These are phyloP conservation scores for Jaculus jaculus DNA, from an alignment of 2,113 vertebrate species.

Conservation along the genomic window DNA sequence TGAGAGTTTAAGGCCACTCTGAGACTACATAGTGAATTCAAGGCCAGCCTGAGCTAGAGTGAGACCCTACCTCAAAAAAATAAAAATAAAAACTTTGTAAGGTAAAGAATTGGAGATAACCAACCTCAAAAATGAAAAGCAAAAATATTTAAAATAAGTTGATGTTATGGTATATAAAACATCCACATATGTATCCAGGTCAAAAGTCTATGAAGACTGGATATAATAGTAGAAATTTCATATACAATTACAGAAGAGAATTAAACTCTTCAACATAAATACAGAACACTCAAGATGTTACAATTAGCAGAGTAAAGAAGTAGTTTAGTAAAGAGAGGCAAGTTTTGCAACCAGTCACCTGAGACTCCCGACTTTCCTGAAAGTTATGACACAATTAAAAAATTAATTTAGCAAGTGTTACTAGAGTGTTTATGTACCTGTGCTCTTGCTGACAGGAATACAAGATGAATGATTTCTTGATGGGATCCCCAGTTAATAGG, in stretches of 20 bases:
- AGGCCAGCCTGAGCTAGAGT: too few species aligned
- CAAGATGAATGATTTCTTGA: constrained; percentile 10
- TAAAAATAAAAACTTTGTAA: not conserved
- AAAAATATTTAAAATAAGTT: not conserved
- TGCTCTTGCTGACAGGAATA: constrained; percentile 22
- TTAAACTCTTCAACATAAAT: not conserved
- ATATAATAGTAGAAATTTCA: not conserved
- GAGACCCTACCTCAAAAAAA: not conserved
- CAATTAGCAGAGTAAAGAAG: constrained; percentile 38
- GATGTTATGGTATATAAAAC: not conserved
- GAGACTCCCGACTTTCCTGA: constrained; percentile 13
- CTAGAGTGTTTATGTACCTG: constrained; percentile 16
- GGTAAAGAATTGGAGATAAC: not conserved
- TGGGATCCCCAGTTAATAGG: not conserved
- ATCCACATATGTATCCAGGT: not conserved
- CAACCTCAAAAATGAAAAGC: not conserved
- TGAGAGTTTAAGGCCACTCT: too few species aligned
- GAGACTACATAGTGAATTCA: too few species aligned
- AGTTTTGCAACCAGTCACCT: constrained; percentile 40
- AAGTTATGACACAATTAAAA: constrained; percentile 58
- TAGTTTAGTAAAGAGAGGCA: not conserved
- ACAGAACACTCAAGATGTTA: not conserved
- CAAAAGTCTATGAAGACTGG: too few species aligned
- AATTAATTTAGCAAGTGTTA: constrained; percentile 56
- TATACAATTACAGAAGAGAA: not conserved